Percentiles rank a stretch among this genome's conserved stretches.
These are phyloP conservation scores for Myripristis jacobus DNA, from an alignment of 2,797 vertebrate genomes.

Conservation along the genomic window DNA sequence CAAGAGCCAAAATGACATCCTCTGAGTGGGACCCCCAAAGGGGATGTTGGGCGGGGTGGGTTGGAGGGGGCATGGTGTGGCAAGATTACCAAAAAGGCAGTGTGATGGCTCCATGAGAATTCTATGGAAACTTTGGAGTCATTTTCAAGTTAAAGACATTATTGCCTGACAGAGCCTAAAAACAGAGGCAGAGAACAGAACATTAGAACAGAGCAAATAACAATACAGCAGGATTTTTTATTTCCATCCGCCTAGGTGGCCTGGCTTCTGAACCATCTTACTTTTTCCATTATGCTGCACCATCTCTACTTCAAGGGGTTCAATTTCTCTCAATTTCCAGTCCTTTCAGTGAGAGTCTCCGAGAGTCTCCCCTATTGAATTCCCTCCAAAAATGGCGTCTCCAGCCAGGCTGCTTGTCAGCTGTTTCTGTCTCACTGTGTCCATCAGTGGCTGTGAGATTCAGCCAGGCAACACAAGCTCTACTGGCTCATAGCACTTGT, in stretches of 20 bases:
- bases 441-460: slow-evolving; percentile 8
- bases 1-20: slow-evolving; percentile 31
- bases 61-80: not conserved
- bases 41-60: slow-evolving; percentile 9
- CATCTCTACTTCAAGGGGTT: slow-evolving; percentile 37
- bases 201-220: not conserved
- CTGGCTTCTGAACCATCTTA: not conserved
- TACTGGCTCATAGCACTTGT: slow-evolving; percentile 13
- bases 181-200: not conserved
- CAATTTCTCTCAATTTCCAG: slow-evolving; percentile 33
- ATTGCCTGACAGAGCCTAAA: not conserved
- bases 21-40: slow-evolving; percentile 29
- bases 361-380: slow-evolving; percentile 8
- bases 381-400: slow-evolving; percentile 6
- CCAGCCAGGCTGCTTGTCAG: slow-evolving; percentile 15
- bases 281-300: not conserved
- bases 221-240: not conserved
- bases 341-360: slow-evolving; percentile 15
- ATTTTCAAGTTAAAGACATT: slow-evolving; percentile 9
- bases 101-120: slow-evolving; percentile 6
- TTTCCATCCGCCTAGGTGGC: not conserved
- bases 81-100: slow-evolving; percentile 15
- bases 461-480: slow-evolving; percentile 18
- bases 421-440: slow-evolving; percentile 26
- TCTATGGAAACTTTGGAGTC: slow-evolving; percentile 17